Evolutionary conservation across 2,113 vertebrate species (phyloP), one percentile per base, ranked within the genome.

Genomic region (Tychaedon coryphoeus): DNA sequence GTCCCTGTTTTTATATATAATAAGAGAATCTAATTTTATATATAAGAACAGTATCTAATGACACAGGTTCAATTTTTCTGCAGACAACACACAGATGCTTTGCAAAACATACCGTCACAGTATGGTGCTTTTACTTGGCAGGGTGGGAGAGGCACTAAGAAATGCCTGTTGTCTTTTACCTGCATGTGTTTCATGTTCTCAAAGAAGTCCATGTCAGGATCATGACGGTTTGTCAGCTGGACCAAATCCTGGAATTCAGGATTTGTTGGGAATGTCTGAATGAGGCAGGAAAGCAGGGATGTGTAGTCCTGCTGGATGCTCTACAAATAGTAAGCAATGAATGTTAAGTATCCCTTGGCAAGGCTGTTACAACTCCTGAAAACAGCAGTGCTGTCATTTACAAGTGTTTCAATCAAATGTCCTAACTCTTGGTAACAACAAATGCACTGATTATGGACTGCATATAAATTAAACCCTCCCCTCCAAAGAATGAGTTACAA

Each of bases 161-260:
- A 77, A 61, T 26, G 12, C 20, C 58, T 29, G 19, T 5, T 54
- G n/a, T 34, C 38, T 90, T 91, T 87, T 95, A 99, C 99, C 99
- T 99, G 99, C 93, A 99, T 99, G 95, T 99, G 99, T 88, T 99
- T 99, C 99, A 99, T 99, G 94, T 99, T 99, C 96, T 99, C 99
- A 80, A 99, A 99, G 97, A 99, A 99, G 97, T 99, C 99, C 28
- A 98, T 99, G 95, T 99, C 99, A 0, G 96, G 99, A 96, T 99
- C 99, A n/a, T 97, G 98, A 87, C 92, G 92, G 93, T 99, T 97
- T 31, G 99, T 99, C 79, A 99, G 98, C 97, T 99, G 99, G 40
- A 99, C 99, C 96, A 99, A 97, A 75, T 99, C 99, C 82, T 96
- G 97, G 97, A 99, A 99, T 87, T 99, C 99, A 0, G 97, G 94